Conservation (phyloP, 2,797 vertebrate genomes). For the Gastrophryne carolinensis region DNA sequence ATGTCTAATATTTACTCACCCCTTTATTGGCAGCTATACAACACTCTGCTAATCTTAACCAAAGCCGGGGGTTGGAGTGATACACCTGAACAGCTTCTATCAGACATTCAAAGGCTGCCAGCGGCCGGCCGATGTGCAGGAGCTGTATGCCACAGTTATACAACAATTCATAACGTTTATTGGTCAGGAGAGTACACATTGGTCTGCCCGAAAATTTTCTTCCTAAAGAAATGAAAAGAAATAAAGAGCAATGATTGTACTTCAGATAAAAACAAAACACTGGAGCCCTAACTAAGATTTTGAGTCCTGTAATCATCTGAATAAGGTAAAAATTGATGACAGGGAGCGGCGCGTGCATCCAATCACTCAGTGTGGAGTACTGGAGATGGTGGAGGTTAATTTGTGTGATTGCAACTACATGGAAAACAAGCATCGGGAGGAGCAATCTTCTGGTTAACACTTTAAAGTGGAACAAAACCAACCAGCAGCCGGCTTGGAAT, state of each 20-base stretch:
- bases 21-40: slow-evolving; percentile 96
- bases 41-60: slow-evolving; percentile 93
- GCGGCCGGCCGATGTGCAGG: slow-evolving; percentile 87
- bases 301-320: no score
- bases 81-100: slow-evolving; percentile 96
- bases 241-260: background rate
- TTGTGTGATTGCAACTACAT: no score
- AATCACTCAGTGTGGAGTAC: no score
- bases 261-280: no score
- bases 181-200: slow-evolving; percentile 91
- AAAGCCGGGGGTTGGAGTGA: slow-evolving; percentile 94
- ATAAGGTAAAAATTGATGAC: no score
- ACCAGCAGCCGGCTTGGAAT: no score
- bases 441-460: no score
- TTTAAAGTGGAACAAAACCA: no score
- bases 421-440: no score
- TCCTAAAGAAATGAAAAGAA: slow-evolving; percentile 63
- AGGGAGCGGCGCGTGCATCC: no score
- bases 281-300: no score
- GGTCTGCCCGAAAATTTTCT: slow-evolving; percentile 92
- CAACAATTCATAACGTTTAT: slow-evolving; percentile 94
- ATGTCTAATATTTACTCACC: slow-evolving; percentile 69
- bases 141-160: slow-evolving; percentile 97
- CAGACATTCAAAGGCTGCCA: slow-evolving; percentile 95
- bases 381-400: no score